A percentile compares a stretch with the other conserved stretches of the same genome.
These are phyloP conservation scores for Protosalanx chinensis DNA, from an alignment of 2,797 vertebrate genomes.

Conservation along the genomic window DNA sequence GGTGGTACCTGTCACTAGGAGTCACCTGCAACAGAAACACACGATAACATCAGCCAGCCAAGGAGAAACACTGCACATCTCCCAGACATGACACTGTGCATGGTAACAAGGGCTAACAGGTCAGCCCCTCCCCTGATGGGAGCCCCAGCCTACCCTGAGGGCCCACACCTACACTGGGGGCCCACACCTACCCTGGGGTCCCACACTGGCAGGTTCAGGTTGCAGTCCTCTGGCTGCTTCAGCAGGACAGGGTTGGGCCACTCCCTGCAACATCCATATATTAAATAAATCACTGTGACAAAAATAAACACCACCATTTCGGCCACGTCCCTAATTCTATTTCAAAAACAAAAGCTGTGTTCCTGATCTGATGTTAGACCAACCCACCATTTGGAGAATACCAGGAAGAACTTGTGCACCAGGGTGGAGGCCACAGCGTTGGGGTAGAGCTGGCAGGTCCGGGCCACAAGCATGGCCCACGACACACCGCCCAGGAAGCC, in stretches of 20 bases:
- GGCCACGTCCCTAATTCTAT: too few relatives aligned
- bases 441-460: constrained; percentile 99
- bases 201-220: constrained; percentile 89
- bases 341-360: background rate
- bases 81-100: background rate
- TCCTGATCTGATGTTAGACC: background rate
- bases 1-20: constrained; percentile 86
- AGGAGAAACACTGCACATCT: background rate
- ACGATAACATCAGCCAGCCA: background rate
- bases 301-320: background rate
- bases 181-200: constrained; percentile 70
- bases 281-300: background rate
- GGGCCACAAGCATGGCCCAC: constrained; percentile 98
- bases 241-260: constrained; percentile 88
- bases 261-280: constrained; percentile 68
- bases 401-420: constrained; percentile 99
- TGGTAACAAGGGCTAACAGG: background rate
- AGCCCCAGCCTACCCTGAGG: constrained; percentile 77
- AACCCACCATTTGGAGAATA: constrained; percentile 99
- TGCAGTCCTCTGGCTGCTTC: constrained; percentile 83
- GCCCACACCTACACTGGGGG: constrained; percentile 73
- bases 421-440: constrained; percentile 97
- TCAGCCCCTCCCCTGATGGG: too few relatives aligned
- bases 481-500: constrained; percentile 98
- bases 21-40: constrained; percentile 73